phyloP scores from a whole-genome alignment of 2,888 invertebrate species.

The Choristoneura rosaceana region DNA sequence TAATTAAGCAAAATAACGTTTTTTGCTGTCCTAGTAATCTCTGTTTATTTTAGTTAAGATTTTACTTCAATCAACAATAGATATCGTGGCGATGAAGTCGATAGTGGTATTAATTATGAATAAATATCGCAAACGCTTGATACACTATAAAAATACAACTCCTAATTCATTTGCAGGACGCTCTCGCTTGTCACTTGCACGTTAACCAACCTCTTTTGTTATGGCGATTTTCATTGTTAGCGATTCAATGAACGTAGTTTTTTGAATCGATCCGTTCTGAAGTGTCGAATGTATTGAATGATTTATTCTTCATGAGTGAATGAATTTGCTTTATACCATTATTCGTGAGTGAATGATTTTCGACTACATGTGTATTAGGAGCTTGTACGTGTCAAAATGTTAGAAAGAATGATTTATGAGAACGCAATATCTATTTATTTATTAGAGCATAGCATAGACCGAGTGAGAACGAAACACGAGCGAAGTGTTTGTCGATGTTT shows the following conservation, averaged over 20 bases:
- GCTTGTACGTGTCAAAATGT: constrained; percentile 63
- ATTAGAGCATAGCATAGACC: background rate
- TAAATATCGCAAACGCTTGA: no score
- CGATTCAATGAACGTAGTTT: constrained; percentile 70
- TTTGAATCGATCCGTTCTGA: constrained; percentile 69
- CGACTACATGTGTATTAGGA: constrained; percentile 37
- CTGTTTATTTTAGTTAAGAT: no score
- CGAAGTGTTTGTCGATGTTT: no score
- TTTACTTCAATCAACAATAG: no score
- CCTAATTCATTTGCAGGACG: background rate
- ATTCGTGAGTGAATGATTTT: constrained; percentile 34
- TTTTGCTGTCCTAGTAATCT: no score
- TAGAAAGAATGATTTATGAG: constrained; percentile 61
- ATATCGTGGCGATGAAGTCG: no score
- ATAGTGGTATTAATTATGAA: background rate
- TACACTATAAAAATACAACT: no score
- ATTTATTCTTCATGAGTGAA: constrained; percentile 66
- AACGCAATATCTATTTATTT: constrained; percentile 14
- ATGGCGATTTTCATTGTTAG: constrained; percentile 79
- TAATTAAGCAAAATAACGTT: no score
- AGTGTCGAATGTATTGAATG: constrained; percentile 79
- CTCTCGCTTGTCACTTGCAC: constrained; percentile 30
- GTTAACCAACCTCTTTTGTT: constrained; percentile 65
- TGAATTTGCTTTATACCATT: constrained; percentile 45
- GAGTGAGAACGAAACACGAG: no score